Conservation (phyloP, 2,888 invertebrate genomes). For the Malthinus flaveolus region DNA sequence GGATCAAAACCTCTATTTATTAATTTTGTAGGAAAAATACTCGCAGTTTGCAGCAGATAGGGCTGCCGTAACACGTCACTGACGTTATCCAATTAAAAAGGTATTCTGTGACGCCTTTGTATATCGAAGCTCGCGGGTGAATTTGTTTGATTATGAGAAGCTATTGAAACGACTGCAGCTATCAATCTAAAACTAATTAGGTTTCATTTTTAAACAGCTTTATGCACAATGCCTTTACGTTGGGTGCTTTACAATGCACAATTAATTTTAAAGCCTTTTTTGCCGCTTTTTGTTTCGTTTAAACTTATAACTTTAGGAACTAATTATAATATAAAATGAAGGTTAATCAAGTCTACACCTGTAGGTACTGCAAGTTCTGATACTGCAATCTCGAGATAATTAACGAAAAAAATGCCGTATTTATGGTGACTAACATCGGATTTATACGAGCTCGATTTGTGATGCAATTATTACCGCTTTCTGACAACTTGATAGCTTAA, state of each 20-base stretch:
- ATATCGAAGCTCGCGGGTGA: conserved; percentile 29
- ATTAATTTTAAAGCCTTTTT: conserved; percentile 30
- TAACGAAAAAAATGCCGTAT: neutral
- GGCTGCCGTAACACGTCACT: conserved; percentile 24
- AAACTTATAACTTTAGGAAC: no score
- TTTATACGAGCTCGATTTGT: conserved; percentile 14
- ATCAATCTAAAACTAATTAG: conserved; percentile 38
- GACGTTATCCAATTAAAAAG: conserved; percentile 38
- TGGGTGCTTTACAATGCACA: conserved; percentile 32
- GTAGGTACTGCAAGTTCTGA: neutral
- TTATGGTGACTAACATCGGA: conserved; percentile 2
- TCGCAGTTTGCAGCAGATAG: conserved; percentile 15
- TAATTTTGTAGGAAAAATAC: conserved; percentile 14
- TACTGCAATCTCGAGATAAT: neutral
- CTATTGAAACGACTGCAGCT: conserved; percentile 28
- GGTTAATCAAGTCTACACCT: no score
- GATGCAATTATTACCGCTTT: conserved; percentile 28
- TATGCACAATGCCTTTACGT: conserved; percentile 29
- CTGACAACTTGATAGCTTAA: conserved; percentile 50
- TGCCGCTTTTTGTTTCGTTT: conserved; percentile 14
- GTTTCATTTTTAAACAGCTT: conserved; percentile 35
- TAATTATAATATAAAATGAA: no score
- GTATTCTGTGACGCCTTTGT: conserved; percentile 36
- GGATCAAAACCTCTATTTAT: neutral
- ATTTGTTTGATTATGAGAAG: conserved; percentile 37